These are phyloP conservation scores for Opisthograptis luteolata DNA, from an alignment of 2,888 invertebrate genomes.

Conservation along the genomic window DNA sequence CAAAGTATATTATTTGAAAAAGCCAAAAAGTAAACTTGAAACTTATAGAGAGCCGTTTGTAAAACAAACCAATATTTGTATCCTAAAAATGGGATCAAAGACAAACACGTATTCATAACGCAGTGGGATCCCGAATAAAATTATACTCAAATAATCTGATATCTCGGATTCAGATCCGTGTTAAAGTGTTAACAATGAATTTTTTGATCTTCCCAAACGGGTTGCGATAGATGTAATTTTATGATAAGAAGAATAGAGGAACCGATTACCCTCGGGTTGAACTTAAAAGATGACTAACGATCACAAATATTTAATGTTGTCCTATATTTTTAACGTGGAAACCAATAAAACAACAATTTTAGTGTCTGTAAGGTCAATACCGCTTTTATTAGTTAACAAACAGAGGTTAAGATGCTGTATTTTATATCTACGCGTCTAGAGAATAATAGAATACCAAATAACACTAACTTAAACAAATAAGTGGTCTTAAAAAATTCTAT, in stretches of 20 bases:
- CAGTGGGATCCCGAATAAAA: slow-evolving; percentile 62
- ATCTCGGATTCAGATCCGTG: slow-evolving; percentile 58
- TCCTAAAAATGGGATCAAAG: slow-evolving; percentile 38
- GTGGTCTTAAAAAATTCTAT: no score
- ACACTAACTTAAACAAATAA: no score
- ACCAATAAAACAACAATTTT: slow-evolving; percentile 5
- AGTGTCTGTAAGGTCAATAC: no score
- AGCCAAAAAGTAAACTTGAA: slow-evolving; percentile 14
- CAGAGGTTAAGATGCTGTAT: no score
- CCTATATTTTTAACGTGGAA: slow-evolving; percentile 2
- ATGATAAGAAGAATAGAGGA: slow-evolving; percentile 34
- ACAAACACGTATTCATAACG: slow-evolving; percentile 45
- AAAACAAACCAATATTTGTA: slow-evolving; percentile 33
- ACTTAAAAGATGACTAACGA: slow-evolving; percentile 13
- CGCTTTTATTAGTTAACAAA: no score
- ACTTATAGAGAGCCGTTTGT: slow-evolving; percentile 31
- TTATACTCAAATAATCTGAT: slow-evolving; percentile 56
- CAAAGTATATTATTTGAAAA: slow-evolving; percentile 16
- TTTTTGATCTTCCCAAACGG: slow-evolving; percentile 37
- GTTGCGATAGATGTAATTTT: slow-evolving; percentile 30
- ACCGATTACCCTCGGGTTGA: slow-evolving; percentile 16
- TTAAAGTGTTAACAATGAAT: slow-evolving; percentile 71
- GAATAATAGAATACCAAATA: no score
- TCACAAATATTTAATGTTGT: slow-evolving; percentile 17
- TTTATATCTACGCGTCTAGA: no score